Conservation (phyloP, 1,140 invertebrate species). For the Medauroidea extradentata region DNA sequence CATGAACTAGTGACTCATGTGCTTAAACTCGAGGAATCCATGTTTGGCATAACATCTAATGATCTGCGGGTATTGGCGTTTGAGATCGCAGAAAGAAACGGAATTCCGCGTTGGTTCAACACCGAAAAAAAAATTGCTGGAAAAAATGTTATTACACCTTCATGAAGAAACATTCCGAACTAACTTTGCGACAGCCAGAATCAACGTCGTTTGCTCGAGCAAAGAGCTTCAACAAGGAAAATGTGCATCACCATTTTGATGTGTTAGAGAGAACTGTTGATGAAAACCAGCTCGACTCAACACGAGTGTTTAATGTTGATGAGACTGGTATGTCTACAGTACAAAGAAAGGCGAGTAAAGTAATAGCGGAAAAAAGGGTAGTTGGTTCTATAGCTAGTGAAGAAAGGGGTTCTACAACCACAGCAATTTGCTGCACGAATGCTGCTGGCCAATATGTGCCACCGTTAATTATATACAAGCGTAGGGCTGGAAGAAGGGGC, state of each 20-base stretch:
- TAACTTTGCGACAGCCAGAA: conserved; percentile 40
- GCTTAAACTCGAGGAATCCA: not conserved
- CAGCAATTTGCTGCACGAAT: conserved; percentile 35
- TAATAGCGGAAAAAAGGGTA: conserved; percentile 36
- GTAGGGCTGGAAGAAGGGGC: conserved; percentile 28
- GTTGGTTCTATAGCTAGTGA: conserved; percentile 40
- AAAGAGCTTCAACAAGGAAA: conserved; percentile 36
- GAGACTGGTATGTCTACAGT: conserved; percentile 31
- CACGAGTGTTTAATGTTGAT: conserved; percentile 42
- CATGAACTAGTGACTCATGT: not conserved
- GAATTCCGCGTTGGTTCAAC: conserved; percentile 30
- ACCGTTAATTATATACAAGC: conserved; percentile 25
- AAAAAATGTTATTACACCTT: conserved; percentile 42
- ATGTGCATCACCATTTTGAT: conserved; percentile 32
- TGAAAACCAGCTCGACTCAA: conserved; percentile 29
- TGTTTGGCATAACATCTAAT: not conserved
- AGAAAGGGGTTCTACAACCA: conserved; percentile 43
- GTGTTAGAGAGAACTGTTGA: conserved; percentile 27
- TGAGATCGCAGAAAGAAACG: conserved; percentile 8
- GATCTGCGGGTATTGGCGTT: conserved; percentile 11
- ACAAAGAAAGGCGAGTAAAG: conserved; percentile 29
- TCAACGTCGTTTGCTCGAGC: conserved; percentile 38
- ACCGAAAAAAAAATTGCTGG: conserved; percentile 35
- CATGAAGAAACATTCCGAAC: conserved; percentile 25
- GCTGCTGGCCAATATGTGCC: too few species aligned